Evolutionary conservation across 2,888 invertebrate genomes (phyloP), one percentile per base, ranked within the genome.

Genomic region (Aquatica leii): DNA sequence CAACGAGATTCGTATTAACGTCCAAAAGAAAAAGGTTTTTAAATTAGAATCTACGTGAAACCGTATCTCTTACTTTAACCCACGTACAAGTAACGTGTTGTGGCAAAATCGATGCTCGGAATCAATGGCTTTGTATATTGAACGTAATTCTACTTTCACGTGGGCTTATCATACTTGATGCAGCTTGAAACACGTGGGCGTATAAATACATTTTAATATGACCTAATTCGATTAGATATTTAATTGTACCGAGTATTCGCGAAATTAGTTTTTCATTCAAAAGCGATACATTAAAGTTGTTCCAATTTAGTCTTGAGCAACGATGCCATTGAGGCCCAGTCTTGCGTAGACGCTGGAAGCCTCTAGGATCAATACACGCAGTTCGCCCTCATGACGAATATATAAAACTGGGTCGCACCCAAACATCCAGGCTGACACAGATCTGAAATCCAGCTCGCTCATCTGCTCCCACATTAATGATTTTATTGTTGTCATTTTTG

Each of bases 331-430:
- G 62, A 65, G 58, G 53, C 62, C 56, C 65, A 71, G 75, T 72
- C 76, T 76, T 76, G 77, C 77, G 77, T 77, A 74, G 71, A 74
- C 70, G 72, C 65, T 70, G 62, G 15, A 64, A 68, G 68, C 50
- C 65, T 62, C 63, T 37, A 15, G 73, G 77, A 78, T 78, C 78
- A 77, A 78, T 78, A 78, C 74, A 75, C 76, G 76, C 76, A 76
- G 70, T 65, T 64, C 62, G 63, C 68, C 68, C 59, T 67, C 63
- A 72, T 71, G 72, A 74, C 74, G 72, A 74, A 75, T 74, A 75
- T 74, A 73, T 71, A 71, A 75, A 77, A 76, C 74, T 77, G 71
- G 77, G 77, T 76, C 77, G 73, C 72, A 69, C 71, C 74, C 74
- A 72, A 74, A 74, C 71, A 70, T 67, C 69, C 71, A 57, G 69